Percentiles rank a stretch among this genome's conserved stretches.
phyloP scores from a whole-genome alignment of 2,888 invertebrate genomes.

The Aquatica leii region DNA sequence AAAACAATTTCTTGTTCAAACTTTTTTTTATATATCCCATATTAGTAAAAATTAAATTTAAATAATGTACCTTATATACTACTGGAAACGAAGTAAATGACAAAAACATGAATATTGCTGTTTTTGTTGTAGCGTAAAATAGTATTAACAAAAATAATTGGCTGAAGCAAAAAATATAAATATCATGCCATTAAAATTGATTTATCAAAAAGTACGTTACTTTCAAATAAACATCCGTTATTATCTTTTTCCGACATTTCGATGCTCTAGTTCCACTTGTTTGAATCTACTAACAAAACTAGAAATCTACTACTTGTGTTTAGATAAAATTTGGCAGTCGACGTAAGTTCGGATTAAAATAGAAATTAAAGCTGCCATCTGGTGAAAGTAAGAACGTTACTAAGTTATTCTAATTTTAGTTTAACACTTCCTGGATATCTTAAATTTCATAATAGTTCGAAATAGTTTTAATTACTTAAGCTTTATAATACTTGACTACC shows the following conservation, averaged over 20 bases:
- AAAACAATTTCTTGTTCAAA: too few species aligned
- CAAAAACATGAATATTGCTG: too few species aligned
- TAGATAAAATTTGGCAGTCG: conserved; percentile 22
- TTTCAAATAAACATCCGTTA: conserved; percentile 12
- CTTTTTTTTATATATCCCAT: too few species aligned
- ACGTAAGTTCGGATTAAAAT: conserved; percentile 31
- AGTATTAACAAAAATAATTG: too few species aligned
- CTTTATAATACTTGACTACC: too few species aligned
- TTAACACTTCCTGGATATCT: conserved; percentile 12
- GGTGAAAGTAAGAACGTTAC: conserved; percentile 16
- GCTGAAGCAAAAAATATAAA: too few species aligned
- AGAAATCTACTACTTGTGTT: conserved; percentile 11
- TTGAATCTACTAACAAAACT: conserved; percentile 23
- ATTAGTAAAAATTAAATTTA: too few species aligned
- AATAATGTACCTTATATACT: too few species aligned
- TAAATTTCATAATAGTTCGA: conserved; percentile 1
- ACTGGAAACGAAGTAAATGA: too few species aligned
- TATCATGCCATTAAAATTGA: too few species aligned
- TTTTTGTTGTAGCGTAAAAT: too few species aligned
- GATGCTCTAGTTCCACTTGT: conserved; percentile 18
- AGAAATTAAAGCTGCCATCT: conserved; percentile 30
- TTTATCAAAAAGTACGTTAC: conserved; percentile 22
- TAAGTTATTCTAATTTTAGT: conserved; percentile 3
- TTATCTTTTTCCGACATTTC: conserved; percentile 16
- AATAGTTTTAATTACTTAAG: too few species aligned